phyloP scores from a whole-genome alignment of 2,888 invertebrate genomes.

The Rotaria macrura region DNA sequence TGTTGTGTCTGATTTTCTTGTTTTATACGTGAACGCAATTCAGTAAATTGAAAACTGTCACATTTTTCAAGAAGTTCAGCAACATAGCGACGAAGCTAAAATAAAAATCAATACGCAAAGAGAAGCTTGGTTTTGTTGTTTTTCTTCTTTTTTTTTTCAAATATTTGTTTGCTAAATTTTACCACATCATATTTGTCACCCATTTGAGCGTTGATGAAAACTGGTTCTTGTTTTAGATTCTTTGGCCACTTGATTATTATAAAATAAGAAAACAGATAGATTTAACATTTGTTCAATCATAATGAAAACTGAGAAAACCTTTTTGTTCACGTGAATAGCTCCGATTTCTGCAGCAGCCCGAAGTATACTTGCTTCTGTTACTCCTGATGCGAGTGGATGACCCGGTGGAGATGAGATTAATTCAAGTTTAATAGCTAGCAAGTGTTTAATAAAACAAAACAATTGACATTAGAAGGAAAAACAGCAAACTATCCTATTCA shows the following conservation, averaged over 20 bases:
- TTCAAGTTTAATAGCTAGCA: constrained; percentile 3
- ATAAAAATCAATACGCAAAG: neutral
- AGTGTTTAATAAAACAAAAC: no score
- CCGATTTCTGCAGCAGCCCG: neutral
- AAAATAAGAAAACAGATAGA: neutral
- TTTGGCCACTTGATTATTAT: neutral
- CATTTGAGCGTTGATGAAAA: neutral
- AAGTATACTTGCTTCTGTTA: neutral
- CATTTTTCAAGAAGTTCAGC: constrained; percentile 11
- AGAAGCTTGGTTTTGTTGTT: no score
- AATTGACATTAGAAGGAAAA: no score
- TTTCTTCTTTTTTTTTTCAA: no score
- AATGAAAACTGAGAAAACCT: neutral
- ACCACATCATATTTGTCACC: constrained; percentile 12
- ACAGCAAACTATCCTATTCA: no score
- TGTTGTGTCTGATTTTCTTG: constrained; percentile 14
- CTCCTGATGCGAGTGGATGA: neutral
- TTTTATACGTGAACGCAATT: neutral
- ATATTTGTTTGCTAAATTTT: neutral
- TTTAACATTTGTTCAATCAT: neutral
- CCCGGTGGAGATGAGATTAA: constrained; percentile 20
- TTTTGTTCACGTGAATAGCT: constrained; percentile 10
- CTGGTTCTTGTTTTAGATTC: constrained; percentile 17
- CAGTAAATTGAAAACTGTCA: constrained; percentile 11
- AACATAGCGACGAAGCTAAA: constrained; percentile 7